phyloP scores from a whole-genome alignment of 2,797 vertebrate genomes.

The Mycteria americana region DNA sequence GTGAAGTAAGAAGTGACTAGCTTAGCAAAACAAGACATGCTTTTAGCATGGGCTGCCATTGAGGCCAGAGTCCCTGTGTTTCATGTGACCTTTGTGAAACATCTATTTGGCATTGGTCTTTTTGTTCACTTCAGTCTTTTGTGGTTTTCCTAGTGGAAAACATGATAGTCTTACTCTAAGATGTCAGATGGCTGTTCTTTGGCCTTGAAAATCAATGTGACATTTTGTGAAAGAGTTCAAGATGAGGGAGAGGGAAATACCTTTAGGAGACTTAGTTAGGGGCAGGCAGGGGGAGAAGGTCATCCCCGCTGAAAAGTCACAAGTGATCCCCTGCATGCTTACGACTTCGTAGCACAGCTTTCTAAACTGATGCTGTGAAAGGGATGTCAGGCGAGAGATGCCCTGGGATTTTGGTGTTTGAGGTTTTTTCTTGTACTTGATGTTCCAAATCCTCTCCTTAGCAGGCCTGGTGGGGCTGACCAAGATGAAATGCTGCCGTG shows the following conservation, averaged over 20 bases:
- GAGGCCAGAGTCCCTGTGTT: background rate
- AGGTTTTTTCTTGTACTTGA: background rate
- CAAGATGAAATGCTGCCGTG: background rate
- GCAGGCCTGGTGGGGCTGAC: background rate
- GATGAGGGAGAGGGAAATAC: background rate
- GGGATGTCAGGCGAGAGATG: background rate
- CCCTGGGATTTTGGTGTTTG: conserved; percentile 3
- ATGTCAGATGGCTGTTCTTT: background rate
- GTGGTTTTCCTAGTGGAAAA: conserved; percentile 8
- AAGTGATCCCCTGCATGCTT: background rate
- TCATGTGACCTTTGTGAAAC: background rate
- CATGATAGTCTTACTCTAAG: background rate
- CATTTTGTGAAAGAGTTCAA: conserved; percentile 25
- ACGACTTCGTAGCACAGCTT: background rate
- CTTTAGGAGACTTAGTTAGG: background rate
- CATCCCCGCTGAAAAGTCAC: background rate
- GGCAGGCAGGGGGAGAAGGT: background rate
- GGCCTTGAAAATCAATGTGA: conserved; percentile 31
- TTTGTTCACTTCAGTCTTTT: background rate
- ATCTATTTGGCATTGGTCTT: background rate
- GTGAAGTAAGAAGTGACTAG: background rate
- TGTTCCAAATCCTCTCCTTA: background rate
- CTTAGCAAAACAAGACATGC: background rate
- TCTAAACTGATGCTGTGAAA: background rate
- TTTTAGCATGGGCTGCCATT: background rate